phyloP scores from a whole-genome alignment of 2,797 vertebrate genomes.

The Chloroceryle inda region DNA sequence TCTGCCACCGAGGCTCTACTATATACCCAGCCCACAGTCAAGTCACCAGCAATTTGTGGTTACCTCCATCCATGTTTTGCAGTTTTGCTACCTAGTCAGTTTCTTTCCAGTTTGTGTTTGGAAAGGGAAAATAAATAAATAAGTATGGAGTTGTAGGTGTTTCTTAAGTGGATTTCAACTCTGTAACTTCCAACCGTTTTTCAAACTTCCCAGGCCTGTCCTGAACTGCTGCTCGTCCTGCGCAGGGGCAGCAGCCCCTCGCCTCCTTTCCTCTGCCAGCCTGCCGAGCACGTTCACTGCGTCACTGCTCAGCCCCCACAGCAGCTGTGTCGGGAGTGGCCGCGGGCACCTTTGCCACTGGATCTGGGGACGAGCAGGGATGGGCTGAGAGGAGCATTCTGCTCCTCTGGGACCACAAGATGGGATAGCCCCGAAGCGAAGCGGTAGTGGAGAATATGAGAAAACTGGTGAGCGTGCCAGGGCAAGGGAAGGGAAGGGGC shows the following conservation, averaged over 20 bases:
- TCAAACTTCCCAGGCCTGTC: not conserved
- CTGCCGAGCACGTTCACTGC: accelerated
- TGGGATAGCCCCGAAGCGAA: not conserved
- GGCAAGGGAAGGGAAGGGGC: not conserved
- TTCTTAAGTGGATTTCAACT: not conserved
- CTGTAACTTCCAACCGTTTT: not conserved
- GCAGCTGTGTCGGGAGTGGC: not conserved
- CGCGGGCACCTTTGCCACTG: not conserved
- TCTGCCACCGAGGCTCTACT: not conserved
- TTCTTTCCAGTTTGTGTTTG: not conserved
- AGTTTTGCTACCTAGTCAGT: not conserved
- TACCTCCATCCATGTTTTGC: not conserved
- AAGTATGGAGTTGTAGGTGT: not conserved
- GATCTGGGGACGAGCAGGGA: not conserved
- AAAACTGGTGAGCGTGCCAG: not conserved
- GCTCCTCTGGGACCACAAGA: accelerated
- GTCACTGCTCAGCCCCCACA: accelerated
- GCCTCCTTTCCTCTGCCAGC: not conserved
- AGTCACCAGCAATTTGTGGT: not conserved
- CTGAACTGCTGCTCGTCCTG: not conserved
- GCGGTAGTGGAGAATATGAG: not conserved
- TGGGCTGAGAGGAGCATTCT: not conserved
- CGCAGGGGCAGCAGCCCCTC: accelerated
- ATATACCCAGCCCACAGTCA: not conserved
- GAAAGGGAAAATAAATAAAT: not conserved